A percentile compares a stretch with the other conserved stretches of the same genome.
Conservation (phyloP, 2,888 invertebrate genomes). For the Tupiocoris notatus region DNA sequence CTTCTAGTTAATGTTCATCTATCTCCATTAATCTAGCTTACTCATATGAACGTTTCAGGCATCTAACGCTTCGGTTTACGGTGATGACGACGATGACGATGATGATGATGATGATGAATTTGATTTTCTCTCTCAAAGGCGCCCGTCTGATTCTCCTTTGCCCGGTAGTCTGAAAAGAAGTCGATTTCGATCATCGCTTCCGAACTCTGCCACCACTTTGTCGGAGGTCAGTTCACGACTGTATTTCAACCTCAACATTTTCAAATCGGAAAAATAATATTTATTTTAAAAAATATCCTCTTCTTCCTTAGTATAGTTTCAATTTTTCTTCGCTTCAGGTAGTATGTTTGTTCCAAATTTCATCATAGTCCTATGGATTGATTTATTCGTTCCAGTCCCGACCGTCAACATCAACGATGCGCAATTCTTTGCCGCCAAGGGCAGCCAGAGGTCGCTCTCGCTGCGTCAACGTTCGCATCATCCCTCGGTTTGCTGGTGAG, state of each 20-base stretch:
- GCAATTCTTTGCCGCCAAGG: neutral
- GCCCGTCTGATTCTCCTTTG: neutral
- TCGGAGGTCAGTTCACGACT: conserved; percentile 14
- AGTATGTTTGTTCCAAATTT: no score
- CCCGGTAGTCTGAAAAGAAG: conserved; percentile 15
- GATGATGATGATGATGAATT: conserved; percentile 20
- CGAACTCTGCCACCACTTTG: neutral
- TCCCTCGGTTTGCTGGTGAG: conserved; percentile 14
- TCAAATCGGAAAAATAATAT: no score
- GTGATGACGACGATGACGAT: conserved; percentile 16
- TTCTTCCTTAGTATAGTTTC: no score
- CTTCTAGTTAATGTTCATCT: no score
- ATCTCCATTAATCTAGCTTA: no score
- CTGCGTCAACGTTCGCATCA: conserved; percentile 2
- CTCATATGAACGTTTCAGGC: no score
- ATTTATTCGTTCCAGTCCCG: conserved; percentile 7
- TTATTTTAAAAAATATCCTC: no score
- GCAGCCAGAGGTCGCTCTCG: conserved; percentile 6
- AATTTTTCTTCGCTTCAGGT: no score
- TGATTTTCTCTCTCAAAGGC: neutral
- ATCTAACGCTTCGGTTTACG: neutral
- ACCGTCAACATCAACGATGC: neutral
- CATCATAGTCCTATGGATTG: no score
- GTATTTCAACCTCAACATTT: no score
- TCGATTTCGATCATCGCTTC: conserved; percentile 1